Conservation (phyloP, 2,888 invertebrate species). For the Unio delphinus region DNA sequence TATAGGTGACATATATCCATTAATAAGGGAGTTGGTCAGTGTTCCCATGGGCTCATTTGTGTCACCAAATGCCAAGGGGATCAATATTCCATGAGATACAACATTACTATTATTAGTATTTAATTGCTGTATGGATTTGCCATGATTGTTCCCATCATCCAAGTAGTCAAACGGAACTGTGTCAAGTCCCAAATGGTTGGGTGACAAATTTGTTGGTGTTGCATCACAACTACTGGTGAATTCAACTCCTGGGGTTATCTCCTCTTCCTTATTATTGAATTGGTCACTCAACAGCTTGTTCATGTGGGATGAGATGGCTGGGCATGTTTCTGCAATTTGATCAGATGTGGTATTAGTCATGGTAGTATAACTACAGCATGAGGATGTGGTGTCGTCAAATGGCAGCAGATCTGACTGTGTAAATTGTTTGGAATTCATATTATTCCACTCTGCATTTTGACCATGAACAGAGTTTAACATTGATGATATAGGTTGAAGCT, state of each 20-base stretch:
- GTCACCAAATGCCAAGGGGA: too few species aligned
- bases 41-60: too few species aligned
- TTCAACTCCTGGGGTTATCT: constrained; percentile 7
- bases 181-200: too few species aligned
- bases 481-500: constrained; percentile 82
- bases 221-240: too few species aligned
- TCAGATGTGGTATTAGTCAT: constrained; percentile 64
- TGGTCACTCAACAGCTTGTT: constrained; percentile 49
- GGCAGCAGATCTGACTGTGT: constrained; percentile 27
- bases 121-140: too few species aligned
- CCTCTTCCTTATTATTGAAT: constrained; percentile 3
- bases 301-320: constrained; percentile 63
- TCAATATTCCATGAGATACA: too few species aligned
- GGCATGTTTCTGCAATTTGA: constrained; percentile 62
- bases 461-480: constrained; percentile 71
- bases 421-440: constrained; percentile 8
- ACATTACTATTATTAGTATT: too few species aligned
- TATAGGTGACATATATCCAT: constrained; percentile 3
- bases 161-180: too few species aligned
- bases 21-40: too few species aligned
- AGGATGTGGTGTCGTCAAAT: constrained; percentile 72
- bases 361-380: constrained; percentile 47
- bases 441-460: constrained; percentile 22
- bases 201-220: too few species aligned
- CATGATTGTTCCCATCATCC: too few species aligned